Percentiles rank a stretch among this genome's conserved stretches.
Conservation (phyloP, 2,113 vertebrate genomes). For the Lophius piscatorius region DNA sequence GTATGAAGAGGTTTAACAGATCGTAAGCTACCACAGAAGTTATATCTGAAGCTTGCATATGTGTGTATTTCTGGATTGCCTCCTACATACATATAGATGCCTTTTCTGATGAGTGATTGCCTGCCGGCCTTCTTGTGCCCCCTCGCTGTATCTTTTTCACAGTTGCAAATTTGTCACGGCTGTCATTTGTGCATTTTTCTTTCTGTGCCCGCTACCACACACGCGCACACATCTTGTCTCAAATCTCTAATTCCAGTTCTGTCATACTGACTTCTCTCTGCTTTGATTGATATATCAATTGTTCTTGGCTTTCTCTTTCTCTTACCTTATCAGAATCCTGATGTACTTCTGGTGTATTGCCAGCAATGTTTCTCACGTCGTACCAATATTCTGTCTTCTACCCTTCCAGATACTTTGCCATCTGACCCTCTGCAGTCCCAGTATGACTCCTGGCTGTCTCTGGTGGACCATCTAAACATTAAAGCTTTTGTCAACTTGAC, state of each 20-base stretch:
- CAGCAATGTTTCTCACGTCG: not conserved
- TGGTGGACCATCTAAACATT: constrained; percentile 91
- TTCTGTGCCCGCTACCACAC: not conserved
- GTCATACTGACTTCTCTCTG: not conserved
- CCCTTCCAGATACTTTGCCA: constrained; percentile 79
- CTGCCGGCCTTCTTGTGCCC: constrained; percentile 30
- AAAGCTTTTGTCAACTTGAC: constrained; percentile 92
- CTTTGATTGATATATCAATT: not conserved
- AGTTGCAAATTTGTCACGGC: too few species aligned
- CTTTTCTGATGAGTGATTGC: constrained; percentile 49
- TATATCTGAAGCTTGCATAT: constrained; percentile 5
- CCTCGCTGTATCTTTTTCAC: constrained; percentile 27
- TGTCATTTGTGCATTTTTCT: constrained; percentile 20
- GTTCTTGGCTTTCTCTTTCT: not conserved
- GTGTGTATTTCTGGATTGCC: too few species aligned
- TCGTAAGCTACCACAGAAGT: constrained; percentile 1
- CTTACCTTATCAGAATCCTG: constrained; percentile 9
- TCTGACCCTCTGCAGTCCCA: constrained; percentile 88
- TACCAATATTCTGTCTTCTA: not conserved
- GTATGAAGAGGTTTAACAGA: not conserved
- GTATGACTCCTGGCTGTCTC: constrained; percentile 88
- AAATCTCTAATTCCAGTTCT: constrained; percentile 27
- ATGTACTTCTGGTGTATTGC: not conserved
- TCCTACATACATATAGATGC: too few species aligned
- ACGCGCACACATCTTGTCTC: constrained; percentile 2